Evolutionary conservation across 2,113 vertebrate genomes (phyloP).

Genomic region (Globicephala melas): DNA sequence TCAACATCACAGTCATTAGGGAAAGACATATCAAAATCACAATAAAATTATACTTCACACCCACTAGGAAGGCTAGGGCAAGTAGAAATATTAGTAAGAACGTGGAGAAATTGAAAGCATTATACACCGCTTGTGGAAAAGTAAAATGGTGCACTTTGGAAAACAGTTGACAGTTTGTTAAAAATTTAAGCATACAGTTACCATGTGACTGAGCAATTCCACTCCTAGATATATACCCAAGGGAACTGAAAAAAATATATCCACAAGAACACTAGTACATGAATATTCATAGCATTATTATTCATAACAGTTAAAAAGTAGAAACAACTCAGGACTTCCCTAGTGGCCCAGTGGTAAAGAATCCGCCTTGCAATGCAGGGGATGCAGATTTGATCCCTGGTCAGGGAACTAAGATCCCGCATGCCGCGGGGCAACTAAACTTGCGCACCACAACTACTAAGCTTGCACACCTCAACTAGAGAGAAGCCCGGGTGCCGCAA

Average conservation of each 20-base stretch:
- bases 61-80: not conserved
- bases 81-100: not conserved
- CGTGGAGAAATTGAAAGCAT: not conserved
- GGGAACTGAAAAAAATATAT: not conserved
- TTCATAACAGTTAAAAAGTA: not conserved
- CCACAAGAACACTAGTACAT: not conserved
- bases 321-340: not conserved
- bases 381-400: no score
- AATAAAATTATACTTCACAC: not conserved
- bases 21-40: not conserved
- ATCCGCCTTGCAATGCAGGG: no score
- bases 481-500: no score
- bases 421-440: no score
- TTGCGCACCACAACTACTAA: no score
- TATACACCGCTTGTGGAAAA: not conserved
- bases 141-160: not conserved
- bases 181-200: not conserved
- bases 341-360: no score
- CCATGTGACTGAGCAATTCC: not conserved
- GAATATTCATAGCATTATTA: not conserved
- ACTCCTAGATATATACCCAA: not conserved
- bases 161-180: not conserved
- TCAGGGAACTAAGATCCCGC: no score
- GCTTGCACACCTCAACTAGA: no score
- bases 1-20: not conserved